These are phyloP conservation scores for Saccostrea glomerata DNA, from an alignment of 1,140 invertebrate genomes.

Conservation along the genomic window DNA sequence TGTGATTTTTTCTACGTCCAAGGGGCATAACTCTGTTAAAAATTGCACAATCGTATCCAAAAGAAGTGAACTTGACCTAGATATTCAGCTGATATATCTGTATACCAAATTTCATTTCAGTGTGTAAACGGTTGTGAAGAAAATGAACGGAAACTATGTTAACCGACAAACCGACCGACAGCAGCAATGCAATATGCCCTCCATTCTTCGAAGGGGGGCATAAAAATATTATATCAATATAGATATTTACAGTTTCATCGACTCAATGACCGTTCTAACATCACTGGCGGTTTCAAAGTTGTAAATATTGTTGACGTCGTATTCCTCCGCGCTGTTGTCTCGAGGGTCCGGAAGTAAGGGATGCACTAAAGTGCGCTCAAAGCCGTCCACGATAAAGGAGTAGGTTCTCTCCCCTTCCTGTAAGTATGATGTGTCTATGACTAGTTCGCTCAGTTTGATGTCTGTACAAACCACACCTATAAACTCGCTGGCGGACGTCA, in stretches of 20 bases:
- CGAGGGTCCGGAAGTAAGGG: constrained; percentile 37
- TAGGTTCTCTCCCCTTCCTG: constrained; percentile 39
- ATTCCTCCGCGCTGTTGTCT: background rate
- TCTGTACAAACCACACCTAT: constrained; percentile 49
- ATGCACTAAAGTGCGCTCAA: constrained; percentile 41
- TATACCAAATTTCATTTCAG: too few species aligned
- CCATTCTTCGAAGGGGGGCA: too few species aligned
- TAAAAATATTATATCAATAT: too few species aligned
- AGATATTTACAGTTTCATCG: constrained; percentile 12
- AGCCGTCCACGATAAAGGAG: constrained; percentile 47
- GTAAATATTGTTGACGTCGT: constrained; percentile 18
- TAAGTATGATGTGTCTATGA: constrained; percentile 42
- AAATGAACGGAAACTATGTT: too few species aligned
- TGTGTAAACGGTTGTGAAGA: too few species aligned
- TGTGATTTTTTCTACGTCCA: too few species aligned
- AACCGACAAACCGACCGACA: too few species aligned
- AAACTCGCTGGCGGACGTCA: background rate
- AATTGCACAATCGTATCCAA: too few species aligned
- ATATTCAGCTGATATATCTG: too few species aligned
- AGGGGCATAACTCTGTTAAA: too few species aligned
- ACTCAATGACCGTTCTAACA: background rate
- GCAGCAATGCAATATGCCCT: too few species aligned
- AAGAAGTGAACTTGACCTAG: too few species aligned
- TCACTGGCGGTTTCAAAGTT: constrained; percentile 1
- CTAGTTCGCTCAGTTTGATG: constrained; percentile 28